Evolutionary conservation across 2,113 vertebrate genomes (phyloP), one percentile per base, ranked within the genome.

Genomic region (Typhlomys cinereus): DNA sequence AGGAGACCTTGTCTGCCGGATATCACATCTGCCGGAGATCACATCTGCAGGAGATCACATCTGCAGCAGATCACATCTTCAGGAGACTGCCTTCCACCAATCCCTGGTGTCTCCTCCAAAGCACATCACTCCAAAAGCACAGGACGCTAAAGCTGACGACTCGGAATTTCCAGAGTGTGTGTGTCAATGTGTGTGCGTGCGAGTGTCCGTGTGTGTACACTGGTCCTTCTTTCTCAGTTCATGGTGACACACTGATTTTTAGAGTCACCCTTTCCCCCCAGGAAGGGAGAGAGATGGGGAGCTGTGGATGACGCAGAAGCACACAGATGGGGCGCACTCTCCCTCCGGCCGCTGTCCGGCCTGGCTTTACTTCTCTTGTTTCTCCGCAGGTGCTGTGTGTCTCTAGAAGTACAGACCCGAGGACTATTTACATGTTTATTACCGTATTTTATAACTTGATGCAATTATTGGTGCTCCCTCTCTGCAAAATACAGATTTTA

Each of bases 401-500:
- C 80, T 44, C 85, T 95, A 92, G 34, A 74, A 41, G 95, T 69
- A 70, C 92, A 93, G 89, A 83, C 85, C 87, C 14, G 4, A n/a
- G 50, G 71, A 87, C 91, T n/a, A 82, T 96, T 94, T 93, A 97
- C 96, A 46, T 96, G 96, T 97, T 97, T 97, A 94, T 96, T 95
- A 97, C 96, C 94, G 91, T 96, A 86, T 97, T 98, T 98, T 98
- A 97, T 97, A 98, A 97, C 87, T 97, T 97, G 95, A 96, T 96
- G 94, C 95, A 96, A 96, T 94, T 97, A 97, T 97, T 98, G 98
- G 97, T 98, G 97, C 97, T 75, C 97, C 97, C 95, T 96, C 97
- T 97, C 96, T 96, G 98, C 94, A 95, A 97, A 96, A 97, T 96
- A 93, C 97, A 97, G 87, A 94, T 94, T 92, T 85, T 81, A 95